These are phyloP conservation scores for Caenorhabditis panamensis DNA, from an alignment of 2,888 invertebrate species.

Conservation along the genomic window DNA sequence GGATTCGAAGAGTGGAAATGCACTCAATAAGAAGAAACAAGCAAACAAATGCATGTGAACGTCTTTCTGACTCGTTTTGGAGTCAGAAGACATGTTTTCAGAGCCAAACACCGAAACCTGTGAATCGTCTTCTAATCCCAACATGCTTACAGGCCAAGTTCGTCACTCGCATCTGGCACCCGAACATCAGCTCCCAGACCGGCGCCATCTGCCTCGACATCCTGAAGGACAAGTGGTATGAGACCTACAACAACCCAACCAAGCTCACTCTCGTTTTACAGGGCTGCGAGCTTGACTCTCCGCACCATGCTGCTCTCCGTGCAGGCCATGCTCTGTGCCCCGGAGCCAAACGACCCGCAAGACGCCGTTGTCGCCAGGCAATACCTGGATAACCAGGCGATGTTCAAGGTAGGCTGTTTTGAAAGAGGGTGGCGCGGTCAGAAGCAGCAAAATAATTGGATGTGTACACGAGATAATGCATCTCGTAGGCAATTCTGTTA, in stretches of 20 bases:
- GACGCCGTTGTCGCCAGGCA: constrained; percentile 97
- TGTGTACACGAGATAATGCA: too few species aligned
- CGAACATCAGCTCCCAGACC: constrained; percentile 98
- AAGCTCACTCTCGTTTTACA: constrained; percentile 66
- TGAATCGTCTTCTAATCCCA: too few species aligned
- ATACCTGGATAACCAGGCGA: constrained; percentile 90
- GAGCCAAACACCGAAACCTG: too few species aligned
- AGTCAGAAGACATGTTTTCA: too few species aligned
- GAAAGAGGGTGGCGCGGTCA: neutral
- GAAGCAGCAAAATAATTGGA: too few species aligned
- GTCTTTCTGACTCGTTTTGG: too few species aligned
- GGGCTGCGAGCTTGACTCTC: constrained; percentile 98
- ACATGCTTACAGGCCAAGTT: constrained; percentile 93
- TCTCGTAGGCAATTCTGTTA: too few species aligned
- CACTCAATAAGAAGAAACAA: too few species aligned
- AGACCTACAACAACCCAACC: neutral
- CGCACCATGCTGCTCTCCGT: constrained; percentile 94
- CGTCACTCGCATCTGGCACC: constrained; percentile 99
- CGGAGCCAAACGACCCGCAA: constrained; percentile 84
- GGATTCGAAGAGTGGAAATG: too few species aligned
- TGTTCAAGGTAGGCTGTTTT: constrained; percentile 86
- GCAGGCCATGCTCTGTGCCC: constrained; percentile 89
- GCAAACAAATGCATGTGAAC: too few species aligned
- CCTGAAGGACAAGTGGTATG: constrained; percentile 87
- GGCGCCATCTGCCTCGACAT: constrained; percentile 97